These are phyloP conservation scores for Prionailurus viverrinus DNA, from an alignment of 2,113 vertebrate species.

Conservation along the genomic window DNA sequence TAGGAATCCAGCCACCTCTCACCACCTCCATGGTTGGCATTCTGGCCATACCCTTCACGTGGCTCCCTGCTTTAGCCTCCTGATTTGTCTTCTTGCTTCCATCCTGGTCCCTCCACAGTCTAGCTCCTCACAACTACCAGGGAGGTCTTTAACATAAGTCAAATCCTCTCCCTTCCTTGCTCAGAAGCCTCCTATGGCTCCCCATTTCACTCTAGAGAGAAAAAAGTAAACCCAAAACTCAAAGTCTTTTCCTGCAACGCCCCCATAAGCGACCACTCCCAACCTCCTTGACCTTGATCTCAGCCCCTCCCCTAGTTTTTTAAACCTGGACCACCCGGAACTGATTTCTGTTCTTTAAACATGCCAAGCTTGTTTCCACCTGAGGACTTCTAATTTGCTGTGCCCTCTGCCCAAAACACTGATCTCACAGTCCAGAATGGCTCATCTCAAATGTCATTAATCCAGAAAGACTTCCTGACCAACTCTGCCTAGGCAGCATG, in stretches of 20 bases:
- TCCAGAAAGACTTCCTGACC: background rate
- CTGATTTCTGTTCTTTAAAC: background rate
- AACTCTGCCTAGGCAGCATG: background rate
- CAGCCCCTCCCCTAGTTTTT: background rate
- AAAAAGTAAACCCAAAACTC: background rate
- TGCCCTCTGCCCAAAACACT: background rate
- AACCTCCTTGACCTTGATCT: conserved; percentile 13
- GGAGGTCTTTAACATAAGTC: background rate
- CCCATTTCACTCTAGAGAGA: background rate
- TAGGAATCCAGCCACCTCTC: background rate
- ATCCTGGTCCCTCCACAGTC: background rate
- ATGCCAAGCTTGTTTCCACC: background rate
- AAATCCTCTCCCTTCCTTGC: background rate
- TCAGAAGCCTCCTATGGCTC: background rate
- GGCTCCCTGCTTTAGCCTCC: background rate
- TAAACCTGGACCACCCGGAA: background rate
- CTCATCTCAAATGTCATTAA: background rate
- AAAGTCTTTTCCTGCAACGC: background rate
- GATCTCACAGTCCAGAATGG: background rate
- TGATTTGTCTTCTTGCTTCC: background rate
- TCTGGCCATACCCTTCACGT: no score
- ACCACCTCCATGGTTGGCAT: no score
- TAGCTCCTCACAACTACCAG: background rate
- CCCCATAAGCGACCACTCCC: background rate
- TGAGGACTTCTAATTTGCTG: background rate